phyloP scores from a whole-genome alignment of 2,113 vertebrate species.

The Daubentonia madagascariensis region DNA sequence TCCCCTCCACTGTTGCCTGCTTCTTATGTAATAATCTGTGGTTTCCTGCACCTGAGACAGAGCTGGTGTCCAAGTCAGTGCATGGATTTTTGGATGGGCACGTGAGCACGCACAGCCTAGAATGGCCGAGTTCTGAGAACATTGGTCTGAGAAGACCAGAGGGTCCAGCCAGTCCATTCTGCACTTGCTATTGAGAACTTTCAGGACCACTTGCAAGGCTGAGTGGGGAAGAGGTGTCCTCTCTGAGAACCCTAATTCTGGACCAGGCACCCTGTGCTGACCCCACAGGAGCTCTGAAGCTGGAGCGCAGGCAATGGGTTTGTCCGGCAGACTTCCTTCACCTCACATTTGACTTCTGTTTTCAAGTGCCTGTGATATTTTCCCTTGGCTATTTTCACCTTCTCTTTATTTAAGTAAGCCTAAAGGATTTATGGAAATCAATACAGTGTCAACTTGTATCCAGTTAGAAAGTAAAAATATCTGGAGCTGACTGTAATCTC shows the following conservation, averaged over 20 bases:
- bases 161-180: rapidly evolving
- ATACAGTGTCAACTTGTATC: background rate
- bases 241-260: background rate
- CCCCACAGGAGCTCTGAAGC: background rate
- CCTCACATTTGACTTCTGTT: background rate
- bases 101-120: background rate
- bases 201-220: too few relatives aligned
- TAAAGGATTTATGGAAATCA: background rate
- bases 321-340: rapidly evolving
- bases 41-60: background rate
- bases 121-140: background rate
- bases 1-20: background rate
- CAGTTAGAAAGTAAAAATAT: background rate
- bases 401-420: background rate
- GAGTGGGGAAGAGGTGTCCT: background rate
- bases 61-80: too few relatives aligned
- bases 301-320: background rate
- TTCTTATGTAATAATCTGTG: background rate
- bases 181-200: too few relatives aligned
- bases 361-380: background rate
- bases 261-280: too few relatives aligned
- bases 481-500: background rate
- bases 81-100: background rate
- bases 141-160: background rate
- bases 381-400: background rate